Evolutionary conservation across 2,113 vertebrate genomes (phyloP).

Genomic region (Lota lota): DNA sequence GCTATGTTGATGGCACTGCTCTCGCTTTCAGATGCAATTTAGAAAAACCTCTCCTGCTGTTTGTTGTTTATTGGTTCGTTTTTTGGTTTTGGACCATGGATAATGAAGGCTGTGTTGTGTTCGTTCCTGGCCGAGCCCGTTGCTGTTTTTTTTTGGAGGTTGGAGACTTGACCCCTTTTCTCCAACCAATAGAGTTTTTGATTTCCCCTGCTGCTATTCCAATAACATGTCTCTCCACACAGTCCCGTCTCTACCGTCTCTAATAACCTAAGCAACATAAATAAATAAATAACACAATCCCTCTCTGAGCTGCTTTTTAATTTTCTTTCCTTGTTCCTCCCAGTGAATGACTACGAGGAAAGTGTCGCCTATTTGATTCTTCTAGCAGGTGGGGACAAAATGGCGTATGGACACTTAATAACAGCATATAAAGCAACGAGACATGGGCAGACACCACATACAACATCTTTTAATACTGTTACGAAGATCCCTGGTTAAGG

Average conservation of each 20-base stretch:
- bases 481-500: constrained; percentile 71
- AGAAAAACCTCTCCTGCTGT: constrained; percentile 27
- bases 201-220: constrained; percentile 63
- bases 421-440: not conserved
- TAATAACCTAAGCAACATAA: constrained; percentile 31
- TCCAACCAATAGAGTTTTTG: constrained; percentile 40
- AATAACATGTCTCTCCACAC: constrained; percentile 52
- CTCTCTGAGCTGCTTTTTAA: not conserved
- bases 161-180: constrained; percentile 36
- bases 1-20: constrained; percentile 55
- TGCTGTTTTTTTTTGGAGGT: constrained; percentile 29
- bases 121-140: constrained; percentile 40
- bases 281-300: constrained; percentile 22
- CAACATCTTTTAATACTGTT: constrained; percentile 51
- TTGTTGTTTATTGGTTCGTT: constrained; percentile 20
- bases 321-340: not conserved
- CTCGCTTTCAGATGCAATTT: constrained; percentile 42
- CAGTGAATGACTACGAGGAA: not conserved
- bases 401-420: constrained; percentile 8
- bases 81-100: constrained; percentile 35
- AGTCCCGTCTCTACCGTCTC: constrained; percentile 37
- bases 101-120: constrained; percentile 52
- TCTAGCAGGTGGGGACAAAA: too few relatives aligned
- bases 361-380: too few relatives aligned
- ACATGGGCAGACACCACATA: not conserved